Base-by-base conservation (phyloP, 1,140 invertebrate species). In the Drosophila suzukii region DNA sequence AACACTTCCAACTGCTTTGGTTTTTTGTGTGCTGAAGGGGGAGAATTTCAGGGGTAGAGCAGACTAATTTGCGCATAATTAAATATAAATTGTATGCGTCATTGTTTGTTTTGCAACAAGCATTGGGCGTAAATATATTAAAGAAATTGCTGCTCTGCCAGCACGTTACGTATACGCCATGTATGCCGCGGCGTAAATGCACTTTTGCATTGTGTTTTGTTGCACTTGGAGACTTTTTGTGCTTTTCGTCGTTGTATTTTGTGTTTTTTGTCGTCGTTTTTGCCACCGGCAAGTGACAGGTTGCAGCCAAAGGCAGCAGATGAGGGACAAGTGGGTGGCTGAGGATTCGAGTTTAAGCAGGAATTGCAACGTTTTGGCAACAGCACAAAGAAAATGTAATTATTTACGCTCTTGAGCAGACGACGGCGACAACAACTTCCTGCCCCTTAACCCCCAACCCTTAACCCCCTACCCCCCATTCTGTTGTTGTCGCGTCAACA, bases 101-200 rank as follows among this genome's bases (percentile, higher is more conserved):
- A 74, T 61, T 88, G 79, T 88, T 89, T 89, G 84, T 81, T 89
- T 75, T 75, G 68, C 58, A 65, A 89, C 84, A 89, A 84, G 84
- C 80, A 89, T 81, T 84, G 84, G 84, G 84, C 84, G 84, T 89
- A 89, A 89, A 89, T 89, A 89, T 89, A 84, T 89, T 89, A 89
- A 84, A 84, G 84, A 89, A 89, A 89, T 84, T 89, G 72, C 79
- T 56, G 83, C 44, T 66, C 66, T 36, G 36, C 51, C 62, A 36
- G 43, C 50, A 70, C 63, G 66, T 76, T 83, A 77, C 81, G 81
- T 84, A 84, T 85, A 15, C 81, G 73, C 65, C 61, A 73, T 82
- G 78, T 73, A 71, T 83, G 72, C 57, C 44, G 30, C 75, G 75
- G 32, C 65, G 46, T 24, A 50, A 53, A 34, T 54, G 53, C 43